Conservation (phyloP, 2,113 vertebrate species). For the Seriola aureovittata region DNA sequence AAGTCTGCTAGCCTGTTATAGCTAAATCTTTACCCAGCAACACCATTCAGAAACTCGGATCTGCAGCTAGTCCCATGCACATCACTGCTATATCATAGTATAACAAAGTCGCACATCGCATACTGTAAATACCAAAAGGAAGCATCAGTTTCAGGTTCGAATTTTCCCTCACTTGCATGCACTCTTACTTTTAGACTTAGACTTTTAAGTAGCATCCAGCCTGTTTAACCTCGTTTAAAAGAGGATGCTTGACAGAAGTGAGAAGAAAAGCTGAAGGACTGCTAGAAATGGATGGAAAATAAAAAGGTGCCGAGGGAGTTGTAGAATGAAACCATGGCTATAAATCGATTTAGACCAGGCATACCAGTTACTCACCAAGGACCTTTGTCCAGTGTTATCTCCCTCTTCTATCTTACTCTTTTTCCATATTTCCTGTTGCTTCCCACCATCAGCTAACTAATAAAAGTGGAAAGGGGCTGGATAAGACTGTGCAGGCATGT, state of each 20-base stretch:
- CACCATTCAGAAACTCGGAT: background rate
- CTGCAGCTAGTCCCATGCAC: background rate
- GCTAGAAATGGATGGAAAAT: background rate
- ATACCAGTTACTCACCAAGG: background rate
- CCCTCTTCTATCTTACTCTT: background rate
- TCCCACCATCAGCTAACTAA: background rate
- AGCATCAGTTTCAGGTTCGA: background rate
- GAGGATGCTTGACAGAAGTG: no score
- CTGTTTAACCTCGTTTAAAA: background rate
- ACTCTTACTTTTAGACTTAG: no score
- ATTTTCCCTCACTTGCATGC: background rate
- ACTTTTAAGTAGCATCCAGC: no score
- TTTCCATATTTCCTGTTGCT: constrained; percentile 27
- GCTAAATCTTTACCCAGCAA: background rate
- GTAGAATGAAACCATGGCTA: background rate
- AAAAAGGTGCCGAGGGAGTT: background rate
- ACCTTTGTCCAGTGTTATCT: constrained; percentile 14
- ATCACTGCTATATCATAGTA: no score
- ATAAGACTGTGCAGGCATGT: background rate
- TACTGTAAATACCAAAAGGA: background rate
- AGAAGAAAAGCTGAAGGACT: background rate
- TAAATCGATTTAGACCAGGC: constrained; percentile 9
- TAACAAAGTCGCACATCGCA: no score
- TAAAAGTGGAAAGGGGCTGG: background rate
- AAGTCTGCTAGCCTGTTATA: background rate